Evolutionary conservation across 2,113 vertebrate species (phyloP).

Genomic region (Acrocephalus arundinaceus): DNA sequence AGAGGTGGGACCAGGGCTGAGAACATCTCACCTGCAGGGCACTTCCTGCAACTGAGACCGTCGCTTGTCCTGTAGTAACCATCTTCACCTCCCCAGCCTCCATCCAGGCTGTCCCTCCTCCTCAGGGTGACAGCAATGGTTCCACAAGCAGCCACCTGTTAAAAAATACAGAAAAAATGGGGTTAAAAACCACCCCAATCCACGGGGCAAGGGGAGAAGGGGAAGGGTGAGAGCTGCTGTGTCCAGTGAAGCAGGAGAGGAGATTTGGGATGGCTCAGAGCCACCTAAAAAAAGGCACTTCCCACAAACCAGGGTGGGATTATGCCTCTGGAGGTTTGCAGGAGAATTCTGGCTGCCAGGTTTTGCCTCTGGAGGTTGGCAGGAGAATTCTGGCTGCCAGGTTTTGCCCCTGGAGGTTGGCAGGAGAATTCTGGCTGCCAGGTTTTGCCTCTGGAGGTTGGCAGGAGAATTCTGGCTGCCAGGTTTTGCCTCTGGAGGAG

Average conservation of each 20-base stretch:
- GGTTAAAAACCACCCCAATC: not conserved
- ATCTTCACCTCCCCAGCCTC: not conserved
- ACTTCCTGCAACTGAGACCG: not conserved
- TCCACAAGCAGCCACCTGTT: rapidly evolving
- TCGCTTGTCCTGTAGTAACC: not conserved
- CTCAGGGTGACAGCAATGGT: rapidly evolving
- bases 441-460: no score
- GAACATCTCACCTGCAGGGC: not conserved
- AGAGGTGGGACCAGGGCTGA: rapidly evolving
- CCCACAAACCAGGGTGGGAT: rapidly evolving
- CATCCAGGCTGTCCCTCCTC: not conserved
- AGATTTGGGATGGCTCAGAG: not conserved
- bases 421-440: no score
- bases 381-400: no score
- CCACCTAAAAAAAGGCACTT: no score
- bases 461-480: no score
- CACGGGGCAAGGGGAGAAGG: rapidly evolving
- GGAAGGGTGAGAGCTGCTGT: not conserved
- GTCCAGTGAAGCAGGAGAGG: rapidly evolving
- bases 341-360: not conserved
- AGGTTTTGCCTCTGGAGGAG: no score
- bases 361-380: no score
- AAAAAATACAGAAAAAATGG: rapidly evolving
- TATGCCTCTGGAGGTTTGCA: not conserved
- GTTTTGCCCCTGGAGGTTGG: no score